Percentiles rank a stretch among this genome's conserved stretches.
These are phyloP conservation scores for Orchesellides sinensis DNA, from an alignment of 2,888 invertebrate species.

Conservation along the genomic window DNA sequence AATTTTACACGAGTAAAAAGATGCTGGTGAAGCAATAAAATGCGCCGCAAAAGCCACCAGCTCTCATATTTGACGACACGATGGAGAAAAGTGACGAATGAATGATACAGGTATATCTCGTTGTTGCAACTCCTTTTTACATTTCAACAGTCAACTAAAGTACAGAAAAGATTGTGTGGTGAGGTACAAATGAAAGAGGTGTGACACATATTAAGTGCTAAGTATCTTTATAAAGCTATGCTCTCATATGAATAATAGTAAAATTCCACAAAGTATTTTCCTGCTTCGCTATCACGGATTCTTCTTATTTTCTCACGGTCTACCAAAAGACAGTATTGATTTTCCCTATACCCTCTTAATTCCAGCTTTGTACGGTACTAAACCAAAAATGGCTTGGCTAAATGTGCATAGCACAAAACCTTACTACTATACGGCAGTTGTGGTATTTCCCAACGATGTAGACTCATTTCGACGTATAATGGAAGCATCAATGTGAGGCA, in stretches of 20 bases:
- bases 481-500: no score
- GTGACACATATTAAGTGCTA: conserved; percentile 64
- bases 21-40: no score
- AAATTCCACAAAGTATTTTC: neutral
- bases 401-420: no score
- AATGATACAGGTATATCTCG: conserved; percentile 5
- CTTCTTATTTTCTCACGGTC: no score
- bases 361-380: no score
- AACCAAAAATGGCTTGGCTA: no score
- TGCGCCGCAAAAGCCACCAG: no score
- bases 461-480: no score
- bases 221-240: neutral
- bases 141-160: no score
- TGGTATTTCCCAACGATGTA: neutral
- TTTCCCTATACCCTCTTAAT: neutral
- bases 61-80: no score
- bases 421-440: no score
- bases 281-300: neutral
- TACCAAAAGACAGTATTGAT: conserved; percentile 5
- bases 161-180: neutral
- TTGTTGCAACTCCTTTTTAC: conserved; percentile 1
- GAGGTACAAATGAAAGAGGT: conserved; percentile 23
- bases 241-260: neutral
- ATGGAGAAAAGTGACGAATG: neutral
- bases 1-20: no score